Evolutionary conservation across 1,140 invertebrate species (phyloP), one percentile per base, ranked within the genome.

Genomic region (Anagrus nilaparvatae): DNA sequence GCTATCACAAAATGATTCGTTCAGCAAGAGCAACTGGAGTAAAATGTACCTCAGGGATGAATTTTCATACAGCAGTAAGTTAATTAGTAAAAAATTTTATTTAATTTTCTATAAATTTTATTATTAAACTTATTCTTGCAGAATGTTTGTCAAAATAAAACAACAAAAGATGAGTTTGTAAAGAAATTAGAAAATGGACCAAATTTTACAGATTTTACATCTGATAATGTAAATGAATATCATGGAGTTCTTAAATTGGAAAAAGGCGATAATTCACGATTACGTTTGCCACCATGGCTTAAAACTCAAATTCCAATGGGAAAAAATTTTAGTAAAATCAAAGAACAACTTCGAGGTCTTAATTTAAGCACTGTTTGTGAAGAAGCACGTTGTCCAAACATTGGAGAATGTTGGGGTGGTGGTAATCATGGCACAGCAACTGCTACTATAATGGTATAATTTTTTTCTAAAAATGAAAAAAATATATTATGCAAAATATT

Each of bases 401-500:
- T 99, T 53, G 93, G 94, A 16, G 94, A 98, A 71, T 99, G 96
- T 69, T 99, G 97, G 97, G 94, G 93, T 48, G 95, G 87, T n/a
- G 86, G 86, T 37, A 76, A 81, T 52, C 78, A 89, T 69, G 82
- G 82, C 19, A 87, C 84, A 10, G 83, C 87, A 21, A 93, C 87
- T 41, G 87, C 87, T 33, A 92, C 87, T 32, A 91, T 91, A 47
- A 92, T 92, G 88, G 85, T 89, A 68, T 56, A 41, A 19, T 50
- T 43, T 35, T 21, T 21, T 35, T 25, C 36, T 40, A 29, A 13
- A 32, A 39, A 33, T 44, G 34, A 32, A 43, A 18, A n/a, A 41
- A 14, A n/a, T n/a, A n/a, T n/a, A n/a, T n/a, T n/a, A n/a, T n/a
- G n/a, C n/a, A n/a, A 9, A 9, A 9, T 10, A 34, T 24, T 33